Evolutionary conservation across 2,113 vertebrate species (phyloP).

Genomic region (Melanostigma gelatinosum): DNA sequence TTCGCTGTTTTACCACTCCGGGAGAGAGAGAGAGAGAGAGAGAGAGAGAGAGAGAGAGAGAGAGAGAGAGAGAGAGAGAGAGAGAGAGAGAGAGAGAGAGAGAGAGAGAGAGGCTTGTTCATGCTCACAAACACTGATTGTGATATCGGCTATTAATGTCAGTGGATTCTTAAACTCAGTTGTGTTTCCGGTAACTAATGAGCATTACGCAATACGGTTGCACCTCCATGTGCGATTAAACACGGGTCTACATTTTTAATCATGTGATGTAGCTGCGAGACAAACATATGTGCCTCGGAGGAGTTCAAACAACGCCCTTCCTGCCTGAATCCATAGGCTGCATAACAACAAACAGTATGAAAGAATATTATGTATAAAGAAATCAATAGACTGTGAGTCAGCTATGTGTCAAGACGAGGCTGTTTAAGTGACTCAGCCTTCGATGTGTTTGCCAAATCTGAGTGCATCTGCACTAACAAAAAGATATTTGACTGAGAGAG

Average conservation of each 20-base stretch:
- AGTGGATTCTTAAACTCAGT: slow-evolving; percentile 53
- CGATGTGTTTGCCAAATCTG: slow-evolving; percentile 64
- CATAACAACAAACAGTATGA: slow-evolving; percentile 51
- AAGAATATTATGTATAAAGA: slow-evolving; percentile 55
- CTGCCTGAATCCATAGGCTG: background rate
- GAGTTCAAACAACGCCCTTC: slow-evolving; percentile 32
- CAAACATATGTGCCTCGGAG: slow-evolving; percentile 22
- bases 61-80: slow-evolving; percentile 26
- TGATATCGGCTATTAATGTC: slow-evolving; percentile 52
- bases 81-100: slow-evolving; percentile 24
- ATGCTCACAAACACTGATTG: slow-evolving; percentile 49
- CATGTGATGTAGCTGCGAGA: slow-evolving; percentile 10
- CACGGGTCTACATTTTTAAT: slow-evolving; percentile 30
- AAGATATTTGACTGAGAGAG: slow-evolving; percentile 57
- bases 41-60: slow-evolving; percentile 14
- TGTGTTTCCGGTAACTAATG: slow-evolving; percentile 40
- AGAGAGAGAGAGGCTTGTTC: slow-evolving; percentile 34
- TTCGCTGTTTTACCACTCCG: slow-evolving; percentile 41
- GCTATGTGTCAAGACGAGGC: slow-evolving; percentile 62
- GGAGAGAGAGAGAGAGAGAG: slow-evolving; percentile 29
- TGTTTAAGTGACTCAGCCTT: slow-evolving; percentile 69
- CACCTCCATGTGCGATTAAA: slow-evolving; percentile 42
- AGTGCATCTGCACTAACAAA: slow-evolving; percentile 66
- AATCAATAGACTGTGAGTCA: slow-evolving; percentile 68
- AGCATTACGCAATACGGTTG: slow-evolving; percentile 34